Percentiles rank a stretch among this genome's conserved stretches.
These are phyloP conservation scores for Ornithoptera alexandrae DNA, from an alignment of 2,888 invertebrate genomes.

Conservation along the genomic window DNA sequence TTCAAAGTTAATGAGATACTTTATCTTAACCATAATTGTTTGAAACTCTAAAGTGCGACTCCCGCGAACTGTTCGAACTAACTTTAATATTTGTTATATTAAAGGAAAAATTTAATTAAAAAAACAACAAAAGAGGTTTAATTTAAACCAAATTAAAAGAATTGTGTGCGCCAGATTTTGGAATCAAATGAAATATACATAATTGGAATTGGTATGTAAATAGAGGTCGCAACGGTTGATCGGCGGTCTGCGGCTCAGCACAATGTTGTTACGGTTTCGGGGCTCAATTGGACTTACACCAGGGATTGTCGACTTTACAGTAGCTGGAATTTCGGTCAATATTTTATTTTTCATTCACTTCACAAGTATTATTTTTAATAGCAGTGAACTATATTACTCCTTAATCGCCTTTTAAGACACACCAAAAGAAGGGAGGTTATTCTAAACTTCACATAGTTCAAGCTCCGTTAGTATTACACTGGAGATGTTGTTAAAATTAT, in stretches of 20 bases:
- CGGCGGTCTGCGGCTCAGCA: slow-evolving; percentile 4
- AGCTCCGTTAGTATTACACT: too few species aligned
- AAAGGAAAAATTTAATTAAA: neutral
- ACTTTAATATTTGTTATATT: slow-evolving; percentile 5
- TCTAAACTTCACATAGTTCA: too few species aligned
- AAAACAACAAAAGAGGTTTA: too few species aligned
- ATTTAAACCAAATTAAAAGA: too few species aligned
- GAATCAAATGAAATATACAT: slow-evolving; percentile 14
- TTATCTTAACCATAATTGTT: slow-evolving; percentile 22
- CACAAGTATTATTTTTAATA: too few species aligned
- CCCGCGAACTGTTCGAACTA: neutral
- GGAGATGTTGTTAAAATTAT: too few species aligned
- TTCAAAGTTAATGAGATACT: slow-evolving; percentile 15
- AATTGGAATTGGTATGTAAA: slow-evolving; percentile 18
- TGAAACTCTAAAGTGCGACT: neutral
- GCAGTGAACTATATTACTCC: too few species aligned
- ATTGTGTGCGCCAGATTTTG: neutral
- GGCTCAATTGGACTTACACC: slow-evolving; percentile 5
- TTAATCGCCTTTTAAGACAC: too few species aligned
- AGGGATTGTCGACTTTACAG: too few species aligned
- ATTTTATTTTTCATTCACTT: too few species aligned
- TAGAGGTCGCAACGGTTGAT: slow-evolving; percentile 8
- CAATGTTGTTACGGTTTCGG: slow-evolving; percentile 12
- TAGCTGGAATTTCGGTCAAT: too few species aligned
- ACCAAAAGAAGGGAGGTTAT: too few species aligned